A percentile compares a stretch with the other conserved stretches of the same genome.
Conservation (phyloP, 2,888 invertebrate species). For the Noctuana brunneofusca region DNA sequence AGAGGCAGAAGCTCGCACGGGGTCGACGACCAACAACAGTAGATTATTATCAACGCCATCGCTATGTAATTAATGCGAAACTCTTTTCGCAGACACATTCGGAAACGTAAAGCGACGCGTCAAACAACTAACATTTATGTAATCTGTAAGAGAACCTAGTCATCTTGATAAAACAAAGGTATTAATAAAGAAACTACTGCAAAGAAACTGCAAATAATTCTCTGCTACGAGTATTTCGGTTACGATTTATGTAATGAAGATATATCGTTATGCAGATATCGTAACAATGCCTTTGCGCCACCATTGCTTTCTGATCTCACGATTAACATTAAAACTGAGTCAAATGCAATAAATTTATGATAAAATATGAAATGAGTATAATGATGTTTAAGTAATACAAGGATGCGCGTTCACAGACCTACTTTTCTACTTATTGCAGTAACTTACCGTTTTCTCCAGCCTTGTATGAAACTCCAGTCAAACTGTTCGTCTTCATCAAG, state of each 20-base stretch:
- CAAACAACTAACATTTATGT: constrained; percentile 15
- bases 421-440: constrained; percentile 4
- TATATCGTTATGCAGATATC: constrained; percentile 29
- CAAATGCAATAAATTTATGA: constrained; percentile 32
- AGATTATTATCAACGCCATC: constrained; percentile 66
- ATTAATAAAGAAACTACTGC: background rate
- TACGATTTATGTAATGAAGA: constrained; percentile 23
- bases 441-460: constrained; percentile 87
- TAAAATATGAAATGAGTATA: constrained; percentile 34
- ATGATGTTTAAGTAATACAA: constrained; percentile 7
- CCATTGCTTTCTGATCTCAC: constrained; percentile 54
- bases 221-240: constrained; percentile 13
- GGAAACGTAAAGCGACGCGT: constrained; percentile 33
- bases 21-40: constrained; percentile 61
- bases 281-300: constrained; percentile 36
- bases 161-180: constrained; percentile 19
- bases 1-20: constrained; percentile 63
- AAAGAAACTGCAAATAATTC: constrained; percentile 16
- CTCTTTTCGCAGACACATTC: constrained; percentile 54
- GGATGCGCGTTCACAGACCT: constrained; percentile 6
- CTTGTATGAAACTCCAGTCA: constrained; percentile 90
- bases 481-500: constrained; percentile 80
- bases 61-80: constrained; percentile 64
- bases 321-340: constrained; percentile 48
- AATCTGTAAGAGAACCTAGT: constrained; percentile 15